Evolutionary conservation across 1,140 invertebrate genomes (phyloP), one percentile per base, ranked within the genome.

Genomic region (Cherax destructor): DNA sequence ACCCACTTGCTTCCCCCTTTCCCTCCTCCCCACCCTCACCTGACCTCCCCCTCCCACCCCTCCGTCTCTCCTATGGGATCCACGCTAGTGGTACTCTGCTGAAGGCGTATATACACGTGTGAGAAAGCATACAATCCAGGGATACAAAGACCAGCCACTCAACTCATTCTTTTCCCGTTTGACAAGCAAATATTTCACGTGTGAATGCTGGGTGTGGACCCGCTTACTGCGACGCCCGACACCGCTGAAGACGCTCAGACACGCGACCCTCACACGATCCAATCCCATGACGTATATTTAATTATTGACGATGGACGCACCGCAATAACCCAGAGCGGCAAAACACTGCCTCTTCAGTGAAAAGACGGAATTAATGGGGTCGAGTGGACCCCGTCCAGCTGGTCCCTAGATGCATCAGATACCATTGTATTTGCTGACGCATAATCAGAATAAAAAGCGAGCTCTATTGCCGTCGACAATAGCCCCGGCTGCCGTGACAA

Each of bases 371-470:
- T 41, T 81, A 89, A 89, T 89, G 87, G 79, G 65, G 78, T 81
- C 79, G 59, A 49, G 50, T 61, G 72, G 56, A 18, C 65, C 52
- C 47, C 88, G 83, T 85, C 83, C 83, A 74, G 41, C 56, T 50
- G 88, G 49, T 76, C 88, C 79, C 83, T 84, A 85, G 88, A 91
- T 91, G 88, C 88, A 91, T 91, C 88, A 91, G 88, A 91, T 91
- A 83, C 72, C 88, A 91, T 91, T 91, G 88, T 91, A 91, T 91
- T 85, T 78, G 80, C 30, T 91, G 88, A 91, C 88, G 88, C 65
- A 91, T 91, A 91, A 91, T 91, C 83, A 91, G 88, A 91, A 76
- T 91, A 91, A 91, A 91, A 91, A 91, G 88, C 88, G 88, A 74
- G 88, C 83, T 91, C 88, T 91, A 91, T 91, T 91, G 88, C 88